Evolutionary conservation across 2,888 invertebrate genomes (phyloP).

Genomic region (Eristalinus sepulchralis): DNA sequence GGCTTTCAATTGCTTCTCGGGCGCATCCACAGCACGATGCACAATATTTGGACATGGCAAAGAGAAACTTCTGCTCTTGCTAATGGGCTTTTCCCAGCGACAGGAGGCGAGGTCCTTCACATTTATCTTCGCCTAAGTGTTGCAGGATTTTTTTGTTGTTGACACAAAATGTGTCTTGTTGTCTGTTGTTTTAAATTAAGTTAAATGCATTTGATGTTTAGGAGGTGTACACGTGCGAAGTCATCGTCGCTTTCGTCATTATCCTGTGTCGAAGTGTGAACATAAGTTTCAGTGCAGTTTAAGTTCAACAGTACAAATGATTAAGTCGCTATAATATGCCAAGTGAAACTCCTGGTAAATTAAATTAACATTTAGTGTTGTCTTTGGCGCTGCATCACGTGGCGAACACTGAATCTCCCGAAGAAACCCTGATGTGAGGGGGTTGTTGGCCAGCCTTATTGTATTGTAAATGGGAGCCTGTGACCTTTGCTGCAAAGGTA

Average conservation of each 20-base stretch:
- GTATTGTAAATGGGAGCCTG: not conserved
- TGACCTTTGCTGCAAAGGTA: constrained; percentile 10
- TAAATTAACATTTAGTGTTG: not conserved
- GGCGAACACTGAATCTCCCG: not conserved
- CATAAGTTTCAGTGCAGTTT: not conserved
- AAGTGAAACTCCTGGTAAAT: not conserved
- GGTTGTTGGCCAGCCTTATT: not conserved
- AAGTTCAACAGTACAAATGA: not conserved
- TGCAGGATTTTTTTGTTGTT: not conserved
- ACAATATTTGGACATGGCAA: constrained; percentile 18
- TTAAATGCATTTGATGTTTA: not conserved
- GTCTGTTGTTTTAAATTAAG: not conserved
- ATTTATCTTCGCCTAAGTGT: not conserved
- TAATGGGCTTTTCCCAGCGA: constrained; percentile 21
- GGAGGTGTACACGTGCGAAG: not conserved
- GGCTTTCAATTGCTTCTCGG: constrained; percentile 22
- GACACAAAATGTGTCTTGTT: too few species aligned
- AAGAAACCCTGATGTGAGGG: not conserved
- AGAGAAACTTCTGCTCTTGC: constrained; percentile 19
- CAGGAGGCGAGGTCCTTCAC: not conserved
- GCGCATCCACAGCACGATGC: constrained; percentile 3
- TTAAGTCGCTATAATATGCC: not conserved
- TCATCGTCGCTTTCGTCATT: not conserved
- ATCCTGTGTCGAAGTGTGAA: not conserved
- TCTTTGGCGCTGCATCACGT: not conserved